Conservation (phyloP, 2,888 invertebrate genomes). For the Synanthedon formicaeformis region DNA sequence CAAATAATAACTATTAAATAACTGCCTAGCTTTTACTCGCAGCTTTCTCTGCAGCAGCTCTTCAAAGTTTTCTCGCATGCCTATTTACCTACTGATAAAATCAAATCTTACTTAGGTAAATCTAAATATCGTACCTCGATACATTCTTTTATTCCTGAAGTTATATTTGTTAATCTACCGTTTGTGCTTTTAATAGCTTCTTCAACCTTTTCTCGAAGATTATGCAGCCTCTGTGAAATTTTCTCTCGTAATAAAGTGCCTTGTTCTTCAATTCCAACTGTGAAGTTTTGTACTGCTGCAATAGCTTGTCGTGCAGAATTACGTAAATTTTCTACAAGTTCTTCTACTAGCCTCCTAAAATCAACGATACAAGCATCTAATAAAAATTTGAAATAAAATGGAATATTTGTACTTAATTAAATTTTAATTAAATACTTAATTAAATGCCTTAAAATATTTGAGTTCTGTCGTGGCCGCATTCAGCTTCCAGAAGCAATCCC, state of each 20-base stretch:
- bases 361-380: background rate
- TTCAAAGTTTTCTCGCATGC: too few species aligned
- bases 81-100: too few species aligned
- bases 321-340: conserved; percentile 30
- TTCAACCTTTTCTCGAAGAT: conserved; percentile 25
- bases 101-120: too few species aligned
- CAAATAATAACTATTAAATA: too few species aligned
- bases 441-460: too few species aligned
- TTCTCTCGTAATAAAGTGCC: conserved; percentile 21
- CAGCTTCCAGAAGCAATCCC: too few species aligned
- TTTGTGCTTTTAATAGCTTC: conserved; percentile 26
- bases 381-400: too few species aligned
- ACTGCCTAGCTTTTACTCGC: background rate
- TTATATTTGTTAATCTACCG: conserved; percentile 29
- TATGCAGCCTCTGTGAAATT: conserved; percentile 25
- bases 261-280: conserved; percentile 30
- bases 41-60: background rate
- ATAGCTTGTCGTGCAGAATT: conserved; percentile 35
- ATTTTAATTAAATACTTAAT: too few species aligned
- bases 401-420: too few species aligned
- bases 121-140: conserved; percentile 29
- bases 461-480: too few species aligned
- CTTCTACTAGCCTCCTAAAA: conserved; percentile 32
- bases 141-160: conserved; percentile 30
- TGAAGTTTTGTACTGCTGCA: conserved; percentile 28